Conservation (phyloP, 2,797 vertebrate species). For the Ciconia nigra region DNA sequence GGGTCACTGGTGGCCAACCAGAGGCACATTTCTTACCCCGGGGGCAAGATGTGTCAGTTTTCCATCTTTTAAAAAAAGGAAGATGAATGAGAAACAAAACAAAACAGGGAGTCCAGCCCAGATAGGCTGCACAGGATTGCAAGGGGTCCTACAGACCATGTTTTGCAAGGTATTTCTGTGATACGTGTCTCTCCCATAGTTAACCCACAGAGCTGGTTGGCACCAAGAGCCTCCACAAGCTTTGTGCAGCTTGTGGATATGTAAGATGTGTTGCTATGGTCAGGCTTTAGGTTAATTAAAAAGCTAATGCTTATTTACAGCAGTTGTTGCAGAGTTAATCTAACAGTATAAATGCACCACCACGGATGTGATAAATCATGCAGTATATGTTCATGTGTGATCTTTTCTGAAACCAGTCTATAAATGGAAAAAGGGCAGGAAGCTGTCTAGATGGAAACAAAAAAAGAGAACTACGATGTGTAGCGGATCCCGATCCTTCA, state of each 20-base stretch:
- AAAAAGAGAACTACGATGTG: neutral
- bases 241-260: neutral
- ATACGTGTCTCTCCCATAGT: neutral
- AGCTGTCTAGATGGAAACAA: neutral
- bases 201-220: neutral
- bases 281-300: neutral
- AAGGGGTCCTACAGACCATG: neutral
- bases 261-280: neutral
- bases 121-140: neutral
- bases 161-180: neutral
- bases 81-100: neutral
- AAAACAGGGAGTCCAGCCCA: neutral
- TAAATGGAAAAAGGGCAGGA: neutral
- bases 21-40: neutral
- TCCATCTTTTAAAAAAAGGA: neutral
- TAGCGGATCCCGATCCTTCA: neutral
- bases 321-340: neutral
- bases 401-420: neutral
- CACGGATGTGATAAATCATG: neutral
- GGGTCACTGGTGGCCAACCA: neutral
- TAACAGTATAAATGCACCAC: neutral
- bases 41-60: neutral
- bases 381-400: fast-evolving
- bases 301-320: neutral
- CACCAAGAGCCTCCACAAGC: neutral